Evolutionary conservation across 2,797 vertebrate genomes (phyloP).

Genomic region (Melanotaenia trifasciata): DNA sequence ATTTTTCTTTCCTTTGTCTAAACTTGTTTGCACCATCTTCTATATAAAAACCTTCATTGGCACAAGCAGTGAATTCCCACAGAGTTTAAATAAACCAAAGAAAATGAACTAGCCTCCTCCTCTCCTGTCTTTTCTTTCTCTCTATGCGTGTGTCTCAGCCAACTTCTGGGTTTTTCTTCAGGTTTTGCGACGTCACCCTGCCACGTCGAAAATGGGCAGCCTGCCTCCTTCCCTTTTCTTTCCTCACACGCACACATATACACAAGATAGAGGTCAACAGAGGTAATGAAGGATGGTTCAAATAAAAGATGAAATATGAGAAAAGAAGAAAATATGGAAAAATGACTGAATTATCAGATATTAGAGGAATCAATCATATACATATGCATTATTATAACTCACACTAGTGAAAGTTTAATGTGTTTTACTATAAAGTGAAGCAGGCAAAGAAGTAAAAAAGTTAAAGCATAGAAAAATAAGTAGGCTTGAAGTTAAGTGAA

Average conservation of each 20-base stretch:
- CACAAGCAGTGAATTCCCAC: neutral
- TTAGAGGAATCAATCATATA: neutral
- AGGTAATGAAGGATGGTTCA: slow-evolving; percentile 47
- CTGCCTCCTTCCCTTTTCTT: slow-evolving; percentile 33
- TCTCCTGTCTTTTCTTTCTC: neutral
- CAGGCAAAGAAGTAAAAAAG: neutral
- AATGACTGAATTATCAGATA: neutral
- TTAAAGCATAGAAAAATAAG: slow-evolving; percentile 9
- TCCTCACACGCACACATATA: neutral
- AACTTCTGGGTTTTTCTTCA: slow-evolving; percentile 40
- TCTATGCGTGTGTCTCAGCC: slow-evolving; percentile 15
- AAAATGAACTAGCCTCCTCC: slow-evolving; percentile 25
- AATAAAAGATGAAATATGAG: slow-evolving; percentile 5
- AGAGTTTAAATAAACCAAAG: slow-evolving; percentile 21
- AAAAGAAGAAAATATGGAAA: neutral
- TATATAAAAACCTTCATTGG: no score
- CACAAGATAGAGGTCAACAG: slow-evolving; percentile 49
- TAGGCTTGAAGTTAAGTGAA: slow-evolving; percentile 4
- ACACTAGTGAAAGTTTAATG: neutral
- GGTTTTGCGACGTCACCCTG: slow-evolving; percentile 75
- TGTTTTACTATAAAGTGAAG: neutral
- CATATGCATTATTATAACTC: neutral
- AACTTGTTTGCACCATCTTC: no score
- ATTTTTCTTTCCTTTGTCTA: no score
- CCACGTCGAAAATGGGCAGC: slow-evolving; percentile 69